phyloP scores from a whole-genome alignment of 2,797 vertebrate genomes.

The Hippoglossus hippoglossus region DNA sequence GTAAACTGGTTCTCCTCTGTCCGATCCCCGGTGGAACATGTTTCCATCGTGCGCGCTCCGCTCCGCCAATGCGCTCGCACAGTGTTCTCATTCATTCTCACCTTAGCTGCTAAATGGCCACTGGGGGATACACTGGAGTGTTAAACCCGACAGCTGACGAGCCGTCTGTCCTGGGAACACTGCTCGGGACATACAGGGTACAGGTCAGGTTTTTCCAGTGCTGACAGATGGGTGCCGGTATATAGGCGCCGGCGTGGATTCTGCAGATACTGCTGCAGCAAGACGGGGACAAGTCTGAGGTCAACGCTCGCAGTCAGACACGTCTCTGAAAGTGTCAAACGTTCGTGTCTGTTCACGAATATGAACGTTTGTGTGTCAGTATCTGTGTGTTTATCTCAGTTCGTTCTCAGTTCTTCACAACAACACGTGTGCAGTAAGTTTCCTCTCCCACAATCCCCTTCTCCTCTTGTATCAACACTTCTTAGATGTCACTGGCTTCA shows the following conservation, averaged over 20 bases:
- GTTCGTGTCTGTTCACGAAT: neutral
- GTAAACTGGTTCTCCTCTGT: too few species aligned
- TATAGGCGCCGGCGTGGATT: slow-evolving; percentile 45
- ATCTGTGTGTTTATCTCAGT: slow-evolving; percentile 5
- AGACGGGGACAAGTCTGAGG: slow-evolving; percentile 50
- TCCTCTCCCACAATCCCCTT: slow-evolving; percentile 42
- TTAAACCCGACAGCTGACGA: slow-evolving; percentile 64
- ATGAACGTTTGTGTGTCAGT: slow-evolving; percentile 3
- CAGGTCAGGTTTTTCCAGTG: slow-evolving; percentile 72
- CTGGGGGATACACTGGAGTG: slow-evolving; percentile 27
- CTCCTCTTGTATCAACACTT: slow-evolving; percentile 32
- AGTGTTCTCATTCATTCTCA: slow-evolving; percentile 26
- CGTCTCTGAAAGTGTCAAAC: slow-evolving; percentile 11
- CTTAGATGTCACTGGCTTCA: slow-evolving; percentile 43
- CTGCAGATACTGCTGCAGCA: slow-evolving; percentile 42
- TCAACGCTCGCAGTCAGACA: slow-evolving; percentile 29
- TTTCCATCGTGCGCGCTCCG: too few species aligned
- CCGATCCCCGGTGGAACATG: too few species aligned
- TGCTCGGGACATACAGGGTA: slow-evolving; percentile 25
- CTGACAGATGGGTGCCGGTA: slow-evolving; percentile 54
- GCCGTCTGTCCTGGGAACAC: slow-evolving; percentile 42
- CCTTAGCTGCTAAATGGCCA: slow-evolving; percentile 41
- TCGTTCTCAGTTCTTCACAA: slow-evolving; percentile 1
- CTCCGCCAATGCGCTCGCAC: neutral
- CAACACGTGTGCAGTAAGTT: slow-evolving; percentile 32